phyloP scores from a whole-genome alignment of 2,113 vertebrate species.

The Pseudopodoces humilis region DNA sequence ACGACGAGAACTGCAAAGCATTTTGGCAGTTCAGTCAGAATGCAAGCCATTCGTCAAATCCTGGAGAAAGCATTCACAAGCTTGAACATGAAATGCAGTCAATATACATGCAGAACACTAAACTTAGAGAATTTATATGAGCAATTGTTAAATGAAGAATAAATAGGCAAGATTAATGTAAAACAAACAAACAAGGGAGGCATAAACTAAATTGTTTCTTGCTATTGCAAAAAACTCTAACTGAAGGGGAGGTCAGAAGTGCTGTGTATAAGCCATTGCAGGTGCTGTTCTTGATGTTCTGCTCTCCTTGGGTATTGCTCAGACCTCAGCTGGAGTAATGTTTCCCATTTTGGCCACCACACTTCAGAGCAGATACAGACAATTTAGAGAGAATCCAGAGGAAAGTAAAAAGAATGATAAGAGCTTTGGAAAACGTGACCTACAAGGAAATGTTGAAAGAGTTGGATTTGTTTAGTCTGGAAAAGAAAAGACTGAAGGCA shows the following conservation, averaged over 20 bases:
- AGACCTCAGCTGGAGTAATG: not conserved
- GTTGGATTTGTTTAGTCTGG: constrained; percentile 64
- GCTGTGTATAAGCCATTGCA: not conserved
- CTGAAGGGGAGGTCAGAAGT: not conserved
- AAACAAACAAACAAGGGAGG: not conserved
- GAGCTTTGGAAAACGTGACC: constrained; percentile 45
- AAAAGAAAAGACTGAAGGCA: constrained; percentile 36
- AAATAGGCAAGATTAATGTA: not conserved
- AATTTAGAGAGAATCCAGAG: constrained; percentile 27
- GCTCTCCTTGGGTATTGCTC: not conserved
- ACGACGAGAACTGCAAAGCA: not conserved
- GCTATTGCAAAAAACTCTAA: not conserved
- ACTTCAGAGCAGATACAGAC: constrained; percentile 20
- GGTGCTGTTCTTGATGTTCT: not conserved
- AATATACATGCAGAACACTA: not conserved
- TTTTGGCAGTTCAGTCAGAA: not conserved
- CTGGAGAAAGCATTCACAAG: not conserved
- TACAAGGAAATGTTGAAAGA: constrained; percentile 47
- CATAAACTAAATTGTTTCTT: not conserved
- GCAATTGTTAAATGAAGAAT: not conserved
- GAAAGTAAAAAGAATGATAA: constrained; percentile 32
- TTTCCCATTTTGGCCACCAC: not conserved
- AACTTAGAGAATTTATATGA: not conserved
- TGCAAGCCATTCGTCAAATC: not conserved
- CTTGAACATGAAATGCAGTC: not conserved